These are phyloP conservation scores for Polyploca ridens DNA, from an alignment of 2,888 invertebrate species.

Conservation along the genomic window DNA sequence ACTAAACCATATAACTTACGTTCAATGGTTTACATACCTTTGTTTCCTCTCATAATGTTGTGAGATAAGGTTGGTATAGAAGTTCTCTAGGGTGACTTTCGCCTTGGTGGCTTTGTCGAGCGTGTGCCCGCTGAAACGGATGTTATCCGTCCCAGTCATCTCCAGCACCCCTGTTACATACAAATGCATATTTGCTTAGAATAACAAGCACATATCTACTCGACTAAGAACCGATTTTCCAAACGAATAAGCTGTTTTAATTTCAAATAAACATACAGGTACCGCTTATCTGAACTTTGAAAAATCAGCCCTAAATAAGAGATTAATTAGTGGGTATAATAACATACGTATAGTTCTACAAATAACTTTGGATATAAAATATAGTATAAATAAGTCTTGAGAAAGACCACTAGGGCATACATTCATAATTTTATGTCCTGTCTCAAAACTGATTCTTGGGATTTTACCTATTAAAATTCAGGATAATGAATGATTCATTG, in stretches of 20 bases:
- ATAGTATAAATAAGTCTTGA: too few relatives aligned
- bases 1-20: neutral
- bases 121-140: conserved; percentile 98
- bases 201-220: neutral
- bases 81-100: conserved; percentile 99
- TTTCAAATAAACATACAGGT: too few relatives aligned
- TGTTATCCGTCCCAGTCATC: conserved; percentile 93
- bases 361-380: too few relatives aligned
- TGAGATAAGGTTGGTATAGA: conserved; percentile 98
- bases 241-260: too few relatives aligned
- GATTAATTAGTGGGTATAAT: too few relatives aligned
- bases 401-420: too few relatives aligned
- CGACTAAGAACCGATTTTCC: neutral
- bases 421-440: too few relatives aligned
- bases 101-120: conserved; percentile 99
- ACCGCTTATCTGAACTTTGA: too few relatives aligned
- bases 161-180: conserved; percentile 89
- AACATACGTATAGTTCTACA: too few relatives aligned
- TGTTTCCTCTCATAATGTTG: conserved; percentile 99
- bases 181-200: conserved; percentile 22
- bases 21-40: conserved; percentile 81
- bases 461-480: too few relatives aligned
- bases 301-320: neutral
- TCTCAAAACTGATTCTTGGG: too few relatives aligned
- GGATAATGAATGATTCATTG: too few relatives aligned